Conservation (phyloP, 2,888 invertebrate genomes). For the Apotomis turbidana region DNA sequence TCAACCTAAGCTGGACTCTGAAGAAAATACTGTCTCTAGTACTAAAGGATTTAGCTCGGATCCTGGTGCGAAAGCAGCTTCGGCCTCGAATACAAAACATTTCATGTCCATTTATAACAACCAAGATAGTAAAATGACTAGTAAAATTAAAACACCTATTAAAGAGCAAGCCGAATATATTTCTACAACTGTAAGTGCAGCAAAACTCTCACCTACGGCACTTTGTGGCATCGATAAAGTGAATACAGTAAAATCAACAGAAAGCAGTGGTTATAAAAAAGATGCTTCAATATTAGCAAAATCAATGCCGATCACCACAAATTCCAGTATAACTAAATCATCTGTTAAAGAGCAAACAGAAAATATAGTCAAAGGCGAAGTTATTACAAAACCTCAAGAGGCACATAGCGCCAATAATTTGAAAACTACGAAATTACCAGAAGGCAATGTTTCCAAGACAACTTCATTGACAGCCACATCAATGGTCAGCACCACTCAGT, state of each 20-base stretch:
- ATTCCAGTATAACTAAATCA: neutral
- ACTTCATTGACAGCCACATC: neutral
- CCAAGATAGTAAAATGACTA: neutral
- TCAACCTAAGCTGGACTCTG: neutral
- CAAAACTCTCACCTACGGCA: neutral
- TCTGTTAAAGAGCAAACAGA: neutral
- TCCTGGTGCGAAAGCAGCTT: slow-evolving; percentile 4
- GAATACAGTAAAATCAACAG: neutral
- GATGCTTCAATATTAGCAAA: neutral
- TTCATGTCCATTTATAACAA: neutral
- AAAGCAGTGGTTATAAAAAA: neutral
- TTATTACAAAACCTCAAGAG: neutral
- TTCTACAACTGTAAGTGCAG: neutral
- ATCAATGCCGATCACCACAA: neutral
- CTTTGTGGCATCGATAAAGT: neutral
- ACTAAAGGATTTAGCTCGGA: neutral
- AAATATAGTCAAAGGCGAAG: neutral
- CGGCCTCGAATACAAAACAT: neutral
- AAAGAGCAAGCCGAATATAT: neutral
- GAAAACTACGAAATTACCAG: neutral
- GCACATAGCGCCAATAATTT: neutral
- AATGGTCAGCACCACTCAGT: slow-evolving; percentile 18
- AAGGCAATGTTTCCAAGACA: neutral
- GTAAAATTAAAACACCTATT: neutral
- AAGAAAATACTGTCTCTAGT: neutral